These are phyloP conservation scores for Diplodus sargus DNA, from an alignment of 2,797 vertebrate genomes.

Conservation along the genomic window DNA sequence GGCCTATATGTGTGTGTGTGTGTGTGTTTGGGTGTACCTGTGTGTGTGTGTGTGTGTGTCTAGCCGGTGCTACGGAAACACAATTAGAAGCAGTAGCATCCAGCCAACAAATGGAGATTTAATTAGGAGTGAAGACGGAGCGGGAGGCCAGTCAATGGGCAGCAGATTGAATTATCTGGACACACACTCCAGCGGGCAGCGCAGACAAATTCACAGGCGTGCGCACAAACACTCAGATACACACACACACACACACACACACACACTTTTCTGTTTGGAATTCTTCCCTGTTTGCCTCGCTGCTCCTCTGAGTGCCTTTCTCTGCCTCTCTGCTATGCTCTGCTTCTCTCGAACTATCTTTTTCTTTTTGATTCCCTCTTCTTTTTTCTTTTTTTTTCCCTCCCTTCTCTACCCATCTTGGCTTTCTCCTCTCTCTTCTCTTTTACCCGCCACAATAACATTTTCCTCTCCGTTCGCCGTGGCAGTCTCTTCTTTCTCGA, in stretches of 20 bases:
- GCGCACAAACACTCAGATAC: conserved; percentile 31
- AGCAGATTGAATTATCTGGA: conserved; percentile 86
- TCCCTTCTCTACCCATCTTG: conserved; percentile 40
- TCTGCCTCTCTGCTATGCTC: conserved; percentile 57
- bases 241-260: conserved; percentile 38
- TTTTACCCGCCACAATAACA: conserved; percentile 43
- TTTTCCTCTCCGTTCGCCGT: conserved; percentile 52
- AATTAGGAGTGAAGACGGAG: conserved; percentile 86
- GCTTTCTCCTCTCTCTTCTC: conserved; percentile 31
- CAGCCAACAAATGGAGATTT: conserved; percentile 87
- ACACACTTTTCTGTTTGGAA: conserved; percentile 62
- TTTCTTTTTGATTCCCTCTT: conserved; percentile 53
- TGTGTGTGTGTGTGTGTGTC: conserved; percentile 36
- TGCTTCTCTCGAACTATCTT: conserved; percentile 59
- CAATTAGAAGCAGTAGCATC: conserved; percentile 84
- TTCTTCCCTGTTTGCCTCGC: conserved; percentile 66
- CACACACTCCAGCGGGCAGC: conserved; percentile 71
- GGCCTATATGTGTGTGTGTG: conserved; percentile 34
- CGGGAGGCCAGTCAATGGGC: conserved; percentile 83
- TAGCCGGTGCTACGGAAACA: conserved; percentile 76
- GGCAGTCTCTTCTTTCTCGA: conserved; percentile 50
- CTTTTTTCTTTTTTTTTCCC: conserved; percentile 30
- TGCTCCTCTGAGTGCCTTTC: conserved; percentile 60
- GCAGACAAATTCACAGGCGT: conserved; percentile 64
- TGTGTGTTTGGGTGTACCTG: conserved; percentile 40